Base-by-base conservation (phyloP, 92 coral and sea anemone species). In the Epizoanthus rinbou region DNA sequence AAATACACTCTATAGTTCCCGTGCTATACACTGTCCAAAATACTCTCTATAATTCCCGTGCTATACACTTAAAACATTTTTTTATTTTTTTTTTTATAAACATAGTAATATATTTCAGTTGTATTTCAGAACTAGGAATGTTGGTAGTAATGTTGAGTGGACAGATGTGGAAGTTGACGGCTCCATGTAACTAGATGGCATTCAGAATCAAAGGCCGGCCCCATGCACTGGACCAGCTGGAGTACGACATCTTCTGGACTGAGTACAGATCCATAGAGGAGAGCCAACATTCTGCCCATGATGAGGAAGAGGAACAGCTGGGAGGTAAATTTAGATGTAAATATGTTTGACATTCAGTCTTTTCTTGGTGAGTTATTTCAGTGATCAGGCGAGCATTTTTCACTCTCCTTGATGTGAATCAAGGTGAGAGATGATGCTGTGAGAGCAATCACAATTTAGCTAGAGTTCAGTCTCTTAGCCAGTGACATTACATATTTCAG, bases 241-340 rank as follows among this genome's bases (percentile, higher is more conserved):
- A 93, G 58, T 84, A 91, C 56, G 98, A 92, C 85, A 91, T 91
- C 54, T 97, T 87, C 85, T 97, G 99, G 99, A 92, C 83, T 15
- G 99, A 97, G 64, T 92, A 28, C 79, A 92, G 90, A 52, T 70
- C 91, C 18, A 91, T 97, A 15, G 90, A 94, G 82, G 97, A 95
- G 90, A 92, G 89, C 74, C 76, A 86, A 21, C 71, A 22, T 5
- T 86, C 85, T 17, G 64, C 80, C 11, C 52, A 91, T 17, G 99
- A 94, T 0, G 99, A 97, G 71, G 98, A 94, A 21, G 90, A 90
- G 65, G 93, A 87, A 18, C 86, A 87, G 24, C 23, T 81, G 43
- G 92, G 92, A 80, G 97, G 98, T 91, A 85, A n/a, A 66, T 11
- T 50, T 15, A 50, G 54, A n/a, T 39, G 18, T 47, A 62, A 62